Evolutionary conservation across 2,888 invertebrate genomes (phyloP).

Genomic region (Dynastes tityus): DNA sequence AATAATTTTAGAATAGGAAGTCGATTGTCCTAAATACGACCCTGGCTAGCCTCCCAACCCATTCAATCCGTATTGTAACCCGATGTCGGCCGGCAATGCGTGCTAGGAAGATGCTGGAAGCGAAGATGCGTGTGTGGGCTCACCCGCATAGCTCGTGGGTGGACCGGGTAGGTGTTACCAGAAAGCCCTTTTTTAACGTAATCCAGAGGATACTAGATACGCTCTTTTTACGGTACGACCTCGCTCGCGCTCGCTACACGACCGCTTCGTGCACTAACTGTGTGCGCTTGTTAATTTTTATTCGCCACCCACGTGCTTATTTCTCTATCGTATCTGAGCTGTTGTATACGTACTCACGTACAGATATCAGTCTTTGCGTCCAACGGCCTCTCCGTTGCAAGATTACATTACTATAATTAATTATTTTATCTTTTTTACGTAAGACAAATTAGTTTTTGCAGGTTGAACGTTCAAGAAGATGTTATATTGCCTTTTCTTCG

Average conservation of each 20-base stretch:
- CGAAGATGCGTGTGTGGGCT: slow-evolving; percentile 54
- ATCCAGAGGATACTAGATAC: slow-evolving; percentile 41
- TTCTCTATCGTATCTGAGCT: background rate
- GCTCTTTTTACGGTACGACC: slow-evolving; percentile 23
- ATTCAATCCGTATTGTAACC: slow-evolving; percentile 47
- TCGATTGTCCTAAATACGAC: background rate
- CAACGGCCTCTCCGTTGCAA: background rate
- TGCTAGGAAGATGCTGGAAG: background rate
- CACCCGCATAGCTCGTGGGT: slow-evolving; percentile 57
- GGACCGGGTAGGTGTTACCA: slow-evolving; percentile 52
- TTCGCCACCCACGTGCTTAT: slow-evolving; percentile 26
- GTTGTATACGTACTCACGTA: background rate
- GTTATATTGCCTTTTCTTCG: too few relatives aligned
- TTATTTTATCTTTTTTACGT: slow-evolving; percentile 12
- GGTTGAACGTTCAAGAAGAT: too few relatives aligned
- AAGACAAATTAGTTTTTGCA: slow-evolving; percentile 11
- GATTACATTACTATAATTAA: slow-evolving; percentile 13
- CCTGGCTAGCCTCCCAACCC: background rate
- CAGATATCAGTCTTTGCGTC: background rate
- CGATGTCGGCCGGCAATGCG: slow-evolving; percentile 47
- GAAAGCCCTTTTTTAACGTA: slow-evolving; percentile 40
- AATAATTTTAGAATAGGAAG: too few relatives aligned
- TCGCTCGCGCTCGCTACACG: background rate
- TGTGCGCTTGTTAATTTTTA: slow-evolving; percentile 17
- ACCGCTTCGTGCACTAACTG: background rate